Evolutionary conservation across 2,888 invertebrate genomes (phyloP), one percentile per base, ranked within the genome.

Genomic region (Drosophila leonis): DNA sequence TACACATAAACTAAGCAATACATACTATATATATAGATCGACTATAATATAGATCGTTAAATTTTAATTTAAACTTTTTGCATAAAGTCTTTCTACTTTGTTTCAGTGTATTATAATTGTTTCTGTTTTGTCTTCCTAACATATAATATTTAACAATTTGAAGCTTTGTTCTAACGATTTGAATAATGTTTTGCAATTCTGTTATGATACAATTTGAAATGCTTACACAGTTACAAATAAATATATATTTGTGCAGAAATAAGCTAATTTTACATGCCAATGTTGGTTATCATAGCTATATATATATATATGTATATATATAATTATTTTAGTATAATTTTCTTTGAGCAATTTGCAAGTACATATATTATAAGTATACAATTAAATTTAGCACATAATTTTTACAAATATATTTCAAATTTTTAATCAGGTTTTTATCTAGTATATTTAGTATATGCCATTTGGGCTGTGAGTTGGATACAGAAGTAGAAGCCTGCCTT

Each of bases 401-500:
- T 62, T 41, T 56, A 60, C 65, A 57, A 72, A 51, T 64, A 72
- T 48, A 61, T 56, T 56, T 72, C 6, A 49, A 52, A 27, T 57
- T 57, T 27, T 27, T 9, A 31, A 46, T 72, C 52, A 33, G 33
- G 27, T 42, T 59, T 51, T 46, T 63, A 44, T 39, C 29, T 72
- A 44, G 24, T 55, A 33, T 66, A 37, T 35, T 41, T 18, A 51
- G 41, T 52, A 9, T 66, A 41, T 66, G 60, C 52, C 51, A 37
- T 37, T 59, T 56, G 27, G 20, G 24, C 27, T 59, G 51, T 57
- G 18, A 24, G 6, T 29, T 65, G 35, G 31, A 33, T 27, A 24
- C 37, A 42, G 56, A 42, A 54, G 20, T 66, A 51, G 54, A 76
- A 87, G 86, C 90, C 86, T 82, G 65, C 85, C 55, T 89, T 89